Evolutionary conservation across 2,888 invertebrate species (phyloP).

Genomic region (Eilema sororculum): DNA sequence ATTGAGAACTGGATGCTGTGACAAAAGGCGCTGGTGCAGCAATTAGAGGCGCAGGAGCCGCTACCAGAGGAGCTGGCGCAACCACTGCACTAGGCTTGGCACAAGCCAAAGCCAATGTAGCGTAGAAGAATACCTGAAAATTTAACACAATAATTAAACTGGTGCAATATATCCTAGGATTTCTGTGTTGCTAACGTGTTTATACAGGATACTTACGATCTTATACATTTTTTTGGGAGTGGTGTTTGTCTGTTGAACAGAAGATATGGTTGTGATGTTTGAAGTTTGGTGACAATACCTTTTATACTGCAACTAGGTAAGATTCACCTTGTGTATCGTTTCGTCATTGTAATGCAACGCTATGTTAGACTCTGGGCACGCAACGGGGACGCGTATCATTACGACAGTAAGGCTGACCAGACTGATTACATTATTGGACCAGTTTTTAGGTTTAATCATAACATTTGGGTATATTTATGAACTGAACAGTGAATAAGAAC

Average conservation of each 20-base stretch:
- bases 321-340: conserved; percentile 83
- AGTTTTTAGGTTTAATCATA: conserved; percentile 56
- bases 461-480: conserved; percentile 19
- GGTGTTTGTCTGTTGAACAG: conserved; percentile 67
- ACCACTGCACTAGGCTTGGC: conserved; percentile 61
- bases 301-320: conserved; percentile 77
- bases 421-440: conserved; percentile 63
- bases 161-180: background rate
- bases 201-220: conserved; percentile 64
- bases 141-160: conserved; percentile 7
- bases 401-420: conserved; percentile 66
- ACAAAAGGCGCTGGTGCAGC: conserved; percentile 85
- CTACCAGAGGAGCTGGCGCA: conserved; percentile 68
- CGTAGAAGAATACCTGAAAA: conserved; percentile 74
- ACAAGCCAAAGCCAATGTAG: conserved; percentile 75
- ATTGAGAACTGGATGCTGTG: conserved; percentile 89
- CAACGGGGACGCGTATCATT: conserved; percentile 75
- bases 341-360: conserved; percentile 73
- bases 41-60: conserved; percentile 73
- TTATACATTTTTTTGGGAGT: conserved; percentile 74
- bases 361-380: conserved; percentile 77
- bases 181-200: background rate
- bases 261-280: conserved; percentile 75
- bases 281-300: conserved; percentile 74
- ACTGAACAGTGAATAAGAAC: background rate